Evolutionary conservation across 2,797 vertebrate genomes (phyloP).

Genomic region (Emys orbicularis): DNA sequence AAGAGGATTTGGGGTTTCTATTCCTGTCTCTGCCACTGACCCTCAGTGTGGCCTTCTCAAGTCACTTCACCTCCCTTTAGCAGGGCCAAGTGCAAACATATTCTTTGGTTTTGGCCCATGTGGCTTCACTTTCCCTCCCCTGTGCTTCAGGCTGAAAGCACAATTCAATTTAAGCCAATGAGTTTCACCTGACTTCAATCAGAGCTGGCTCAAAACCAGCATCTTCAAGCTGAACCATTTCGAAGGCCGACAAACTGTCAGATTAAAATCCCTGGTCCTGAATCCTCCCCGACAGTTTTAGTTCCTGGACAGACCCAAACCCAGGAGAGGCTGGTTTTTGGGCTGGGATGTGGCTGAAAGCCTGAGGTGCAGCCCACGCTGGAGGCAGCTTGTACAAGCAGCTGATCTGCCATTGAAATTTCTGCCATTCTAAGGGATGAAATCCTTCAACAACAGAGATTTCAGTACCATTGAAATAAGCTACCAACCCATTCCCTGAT

Average conservation of each 20-base stretch:
- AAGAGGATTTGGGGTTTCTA: background rate
- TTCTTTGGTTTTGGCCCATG: background rate
- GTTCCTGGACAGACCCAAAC: conserved; percentile 28
- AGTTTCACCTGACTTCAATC: background rate
- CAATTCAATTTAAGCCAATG: background rate
- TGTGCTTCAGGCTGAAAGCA: conserved; percentile 24
- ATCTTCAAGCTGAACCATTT: conserved; percentile 49
- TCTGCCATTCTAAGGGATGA: conserved; percentile 67
- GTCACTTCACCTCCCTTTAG: background rate
- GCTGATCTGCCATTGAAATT: conserved; percentile 34
- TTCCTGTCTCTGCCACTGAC: conserved; percentile 4
- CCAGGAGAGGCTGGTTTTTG: conserved; percentile 24
- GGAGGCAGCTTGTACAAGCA: conserved; percentile 58
- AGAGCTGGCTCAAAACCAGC: background rate
- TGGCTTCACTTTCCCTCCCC: background rate
- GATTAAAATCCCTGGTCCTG: conserved; percentile 50
- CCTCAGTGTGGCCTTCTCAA: conserved; percentile 38
- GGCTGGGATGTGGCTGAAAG: conserved; percentile 46
- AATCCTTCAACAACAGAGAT: conserved; percentile 67
- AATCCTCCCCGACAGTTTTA: conserved; percentile 40
- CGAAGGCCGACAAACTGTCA: conserved; percentile 50
- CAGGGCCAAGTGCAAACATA: background rate
- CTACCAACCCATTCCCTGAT: background rate
- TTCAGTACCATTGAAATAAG: conserved; percentile 61
- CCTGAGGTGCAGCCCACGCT: conserved; percentile 26